Evolutionary conservation across 2,113 vertebrate species (phyloP).

Genomic region (Vanacampus margaritifer): DNA sequence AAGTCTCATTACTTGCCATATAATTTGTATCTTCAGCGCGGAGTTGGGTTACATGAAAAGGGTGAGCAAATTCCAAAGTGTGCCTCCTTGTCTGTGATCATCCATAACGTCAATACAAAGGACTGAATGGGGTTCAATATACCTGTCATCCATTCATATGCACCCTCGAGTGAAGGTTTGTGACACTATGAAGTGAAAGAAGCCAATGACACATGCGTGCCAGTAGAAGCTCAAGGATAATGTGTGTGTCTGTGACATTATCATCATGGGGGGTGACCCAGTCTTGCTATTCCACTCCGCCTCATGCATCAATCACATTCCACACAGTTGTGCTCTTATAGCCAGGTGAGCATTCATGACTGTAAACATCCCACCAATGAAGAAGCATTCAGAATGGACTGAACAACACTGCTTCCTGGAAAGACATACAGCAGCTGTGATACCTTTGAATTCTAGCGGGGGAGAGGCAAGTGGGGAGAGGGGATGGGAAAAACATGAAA

Average conservation of each 20-base stretch:
- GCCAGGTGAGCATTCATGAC: conserved; percentile 41
- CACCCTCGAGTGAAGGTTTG: conserved; percentile 35
- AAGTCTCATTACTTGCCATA: conserved; percentile 26
- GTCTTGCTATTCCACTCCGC: conserved; percentile 49
- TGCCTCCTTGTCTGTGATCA: conserved; percentile 53
- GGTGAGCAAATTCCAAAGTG: conserved; percentile 57
- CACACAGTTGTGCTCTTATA: conserved; percentile 40
- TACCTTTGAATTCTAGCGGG: conserved; percentile 64
- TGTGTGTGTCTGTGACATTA: conserved; percentile 55
- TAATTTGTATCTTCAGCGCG: conserved; percentile 47
- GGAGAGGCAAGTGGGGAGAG: conserved; percentile 25
- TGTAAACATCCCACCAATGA: conserved; percentile 47
- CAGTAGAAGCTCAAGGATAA: conserved; percentile 31
- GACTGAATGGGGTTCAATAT: conserved; percentile 38
- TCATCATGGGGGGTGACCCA: conserved; percentile 41
- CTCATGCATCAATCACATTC: conserved; percentile 66
- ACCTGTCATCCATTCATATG: conserved; percentile 41
- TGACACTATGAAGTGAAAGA: conserved; percentile 42
- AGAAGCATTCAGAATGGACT: conserved; percentile 54
- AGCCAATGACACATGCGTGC: conserved; percentile 61
- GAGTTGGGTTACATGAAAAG: conserved; percentile 55
- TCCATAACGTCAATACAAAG: conserved; percentile 49
- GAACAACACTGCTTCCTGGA: conserved; percentile 55
- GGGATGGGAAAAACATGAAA: conserved; percentile 36
- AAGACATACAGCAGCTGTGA: conserved; percentile 53